Evolutionary conservation across 2,797 vertebrate species (phyloP), one percentile per base, ranked within the genome.

Genomic region (Micropoecilia bifurca): DNA sequence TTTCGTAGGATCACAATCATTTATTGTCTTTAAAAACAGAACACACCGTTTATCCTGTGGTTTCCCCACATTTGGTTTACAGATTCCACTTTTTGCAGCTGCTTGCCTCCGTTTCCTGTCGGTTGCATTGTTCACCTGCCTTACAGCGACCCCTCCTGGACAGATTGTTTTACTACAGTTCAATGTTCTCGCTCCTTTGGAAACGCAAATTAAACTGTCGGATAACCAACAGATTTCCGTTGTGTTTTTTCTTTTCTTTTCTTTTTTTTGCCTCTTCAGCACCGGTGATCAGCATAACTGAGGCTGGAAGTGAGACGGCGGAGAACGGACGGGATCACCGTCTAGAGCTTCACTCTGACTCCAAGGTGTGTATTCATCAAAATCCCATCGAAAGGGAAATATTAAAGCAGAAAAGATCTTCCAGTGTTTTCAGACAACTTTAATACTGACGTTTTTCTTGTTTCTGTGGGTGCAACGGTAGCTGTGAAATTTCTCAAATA

Each of bases 291-390:
- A 93, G 91, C 84, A 92, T 94, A 55, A 94, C 93, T 0, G 93
- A 94, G 55, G 88, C 85, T 3, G 82, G 90, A 71, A 87, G 86
- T 50, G 88, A 85, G 46, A 59, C 50, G 0, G 78, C 86, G 20
- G 93, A 91, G 85, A 94, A 95, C 0, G 92, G 94, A 39, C 92
- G 82, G 1, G 91, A 94, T 6, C 87, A 83, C 10, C 88, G 85
- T 41, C 85, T 91, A 81, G 93, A 94, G 74, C 91, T 94, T 36
- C 90, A 93, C 57, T 94, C 93, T 57, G 94, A 95, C 88, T 94
- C 93, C 28, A 95, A 95, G 94, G 93, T 94, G 84, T 85, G 92
- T 82, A 28, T 75, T 12, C 33, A 9, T 48, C 41, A 36, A 45
- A 36, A 22, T 77, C 45, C 2, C 50, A n/a, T 22, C 68, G 4